Evolutionary conservation across 2,888 invertebrate species (phyloP), one percentile per base, ranked within the genome.

Genomic region (Acronicta alni): DNA sequence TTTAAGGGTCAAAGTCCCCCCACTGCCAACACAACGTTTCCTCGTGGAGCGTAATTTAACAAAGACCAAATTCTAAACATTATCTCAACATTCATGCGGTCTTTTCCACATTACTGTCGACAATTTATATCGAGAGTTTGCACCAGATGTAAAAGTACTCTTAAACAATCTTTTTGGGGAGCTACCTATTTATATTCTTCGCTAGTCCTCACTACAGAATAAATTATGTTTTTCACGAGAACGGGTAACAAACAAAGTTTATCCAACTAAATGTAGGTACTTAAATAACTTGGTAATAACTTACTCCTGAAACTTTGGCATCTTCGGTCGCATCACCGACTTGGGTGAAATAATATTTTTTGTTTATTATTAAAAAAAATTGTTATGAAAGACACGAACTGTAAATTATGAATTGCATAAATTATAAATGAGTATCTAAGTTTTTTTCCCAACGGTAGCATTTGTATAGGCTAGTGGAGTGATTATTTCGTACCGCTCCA

Each of bases 191-290:
- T 72, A 70, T 77, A 75, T 75, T 75, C 72, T 70, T 64, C 52
- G 65, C 51, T 57, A 46, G 73, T 57, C 45, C 48, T 46, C 59
- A 72, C 67, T 59, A 70, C 60, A 69, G 72, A 75, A 79, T 78
- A 77, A 79, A 77, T 75, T 72, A 77, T 74, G 70, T 79, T 79
- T 78, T 77, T 77, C 72, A 56, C 65, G 23, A 72, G 70, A 70
- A 68, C 70, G 72, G 67, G 64, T 71, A 75, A 67, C 72, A 70
- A 77, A 68, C 80, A 54, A 73, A 72, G 76, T 75, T 77, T 69
- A 71, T 51, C 66, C 47, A 65, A 67, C 65, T 76, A 67, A 75
- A 77, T 67, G 66, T n/a, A n/a, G n/a, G n/a, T 80, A 67, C 74
- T 76, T 76, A 71, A 69, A 64, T 55, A 75, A 78, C 73, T 80